phyloP scores from a whole-genome alignment of 2,797 vertebrate species.

The Octomys mimax region DNA sequence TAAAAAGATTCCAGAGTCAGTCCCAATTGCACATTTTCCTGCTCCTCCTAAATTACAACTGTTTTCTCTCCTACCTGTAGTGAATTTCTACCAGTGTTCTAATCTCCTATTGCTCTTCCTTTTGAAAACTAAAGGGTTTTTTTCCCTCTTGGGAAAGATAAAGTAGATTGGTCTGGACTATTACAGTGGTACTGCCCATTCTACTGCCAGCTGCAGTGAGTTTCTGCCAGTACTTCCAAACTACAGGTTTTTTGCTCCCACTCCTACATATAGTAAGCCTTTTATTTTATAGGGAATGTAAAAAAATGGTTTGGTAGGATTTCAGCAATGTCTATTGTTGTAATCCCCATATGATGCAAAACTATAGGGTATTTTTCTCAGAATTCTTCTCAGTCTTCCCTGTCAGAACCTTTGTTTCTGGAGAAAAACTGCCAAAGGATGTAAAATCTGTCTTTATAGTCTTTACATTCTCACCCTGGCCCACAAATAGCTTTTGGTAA shows the following conservation, averaged over 20 bases:
- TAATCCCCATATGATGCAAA: background rate
- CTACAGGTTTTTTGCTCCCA: background rate
- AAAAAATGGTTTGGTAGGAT: background rate
- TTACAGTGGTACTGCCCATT: background rate
- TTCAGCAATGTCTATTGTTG: slow-evolving; percentile 12
- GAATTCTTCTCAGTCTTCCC: slow-evolving; percentile 34
- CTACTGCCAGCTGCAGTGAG: slow-evolving; percentile 3
- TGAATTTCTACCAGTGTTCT: slow-evolving; percentile 16
- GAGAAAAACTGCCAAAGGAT: slow-evolving; percentile 12
- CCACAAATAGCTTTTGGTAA: slow-evolving; percentile 16
- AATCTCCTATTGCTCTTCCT: slow-evolving; percentile 33
- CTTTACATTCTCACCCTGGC: slow-evolving; percentile 26
- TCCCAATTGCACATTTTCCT: background rate
- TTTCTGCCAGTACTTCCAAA: slow-evolving; percentile 17
- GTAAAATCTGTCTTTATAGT: background rate
- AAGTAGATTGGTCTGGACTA: background rate
- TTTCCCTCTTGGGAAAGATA: background rate
- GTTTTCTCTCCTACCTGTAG: background rate
- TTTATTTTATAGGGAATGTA: background rate
- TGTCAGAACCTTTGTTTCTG: slow-evolving; percentile 33
- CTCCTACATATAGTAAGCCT: background rate
- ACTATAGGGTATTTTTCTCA: slow-evolving; percentile 6
- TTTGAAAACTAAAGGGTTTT: background rate
- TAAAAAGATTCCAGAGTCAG: background rate
- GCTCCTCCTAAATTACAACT: background rate